Percentiles rank a stretch among this genome's conserved stretches.
phyloP scores from a whole-genome alignment of 2,797 vertebrate species.

The Gobio occitaniae region DNA sequence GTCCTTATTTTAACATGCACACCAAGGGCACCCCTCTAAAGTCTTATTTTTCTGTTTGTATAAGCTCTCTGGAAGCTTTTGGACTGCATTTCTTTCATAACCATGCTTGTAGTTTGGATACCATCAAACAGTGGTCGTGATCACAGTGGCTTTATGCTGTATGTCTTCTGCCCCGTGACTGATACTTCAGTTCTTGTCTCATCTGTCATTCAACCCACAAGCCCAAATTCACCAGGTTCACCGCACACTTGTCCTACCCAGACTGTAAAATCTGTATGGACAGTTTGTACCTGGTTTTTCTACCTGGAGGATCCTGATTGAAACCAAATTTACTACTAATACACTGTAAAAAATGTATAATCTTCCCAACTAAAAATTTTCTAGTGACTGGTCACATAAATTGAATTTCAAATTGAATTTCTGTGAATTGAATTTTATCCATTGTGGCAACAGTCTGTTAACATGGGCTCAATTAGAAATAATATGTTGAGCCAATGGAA shows the following conservation, averaged over 20 bases:
- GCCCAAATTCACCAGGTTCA: not conserved
- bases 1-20: too few species aligned
- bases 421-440: too few species aligned
- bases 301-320: not conserved
- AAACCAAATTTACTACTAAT: not conserved
- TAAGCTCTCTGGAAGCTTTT: not conserved
- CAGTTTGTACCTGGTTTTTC: not conserved
- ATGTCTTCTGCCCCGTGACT: conserved; percentile 59
- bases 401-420: too few species aligned
- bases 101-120: not conserved
- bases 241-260: not conserved
- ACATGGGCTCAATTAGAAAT: too few species aligned
- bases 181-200: conserved; percentile 67
- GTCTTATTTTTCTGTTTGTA: not conserved
- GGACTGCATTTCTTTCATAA: not conserved
- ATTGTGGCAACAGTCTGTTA: too few species aligned
- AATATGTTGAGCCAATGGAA: too few species aligned
- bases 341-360: too few species aligned
- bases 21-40: not conserved
- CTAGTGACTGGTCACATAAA: too few species aligned
- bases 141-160: not conserved
- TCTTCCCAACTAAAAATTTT: too few species aligned
- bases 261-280: not conserved
- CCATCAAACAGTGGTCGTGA: not conserved
- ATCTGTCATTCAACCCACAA: conserved; percentile 70